Base-by-base conservation (phyloP, 2,113 vertebrate species). In the Nymphicus hollandicus region DNA sequence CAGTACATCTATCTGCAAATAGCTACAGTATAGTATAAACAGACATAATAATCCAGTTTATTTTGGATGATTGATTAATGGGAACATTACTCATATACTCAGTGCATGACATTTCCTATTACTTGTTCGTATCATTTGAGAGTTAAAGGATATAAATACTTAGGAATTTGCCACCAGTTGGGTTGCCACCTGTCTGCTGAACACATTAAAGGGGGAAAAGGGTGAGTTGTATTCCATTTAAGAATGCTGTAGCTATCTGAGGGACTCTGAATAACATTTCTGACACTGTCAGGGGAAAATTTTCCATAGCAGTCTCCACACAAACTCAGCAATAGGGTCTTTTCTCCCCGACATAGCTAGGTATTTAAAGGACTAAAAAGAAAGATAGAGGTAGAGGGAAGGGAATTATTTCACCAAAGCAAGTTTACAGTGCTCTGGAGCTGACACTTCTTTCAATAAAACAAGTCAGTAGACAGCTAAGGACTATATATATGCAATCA, bases 71-170 rank as follows among this genome's bases (percentile, higher is more conserved):
- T 81, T 97, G 92, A 94, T 97, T 96, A 96, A 96, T 96, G 90
- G 73, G 66, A 64, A 83, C 88, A 79, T 97, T 92, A 95, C 53
- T 96, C 91, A 93, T 97, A 77, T 18, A 86, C 53, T 71, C 80
- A 55, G 55, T 65, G 83, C 81, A 88, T 94, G 94, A 93, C 96
- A 95, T 91, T 88, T 97, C 92, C 89, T 96, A 60, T 93, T 93
- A 91, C 70, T 96, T 39, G 82, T 96, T 85, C 91, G 52, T 95
- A 97, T 96, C 28, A 88, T 91, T 96, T 89, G 91, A 91, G 95
- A 94, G 80, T 88, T 95, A 83, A 94, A 93, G 88, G 91, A 95
- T 97, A 96, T 97, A 98, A 98, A 98, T 97, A 97, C 58, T 60
- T 90, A 70, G 97, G 97, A 97, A 98, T 97, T 97, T 96, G 83